Percentiles rank a stretch among this genome's conserved stretches.
Evolutionary conservation across 2,888 invertebrate genomes (phyloP).

Genomic region (Campoplex capitator): DNA sequence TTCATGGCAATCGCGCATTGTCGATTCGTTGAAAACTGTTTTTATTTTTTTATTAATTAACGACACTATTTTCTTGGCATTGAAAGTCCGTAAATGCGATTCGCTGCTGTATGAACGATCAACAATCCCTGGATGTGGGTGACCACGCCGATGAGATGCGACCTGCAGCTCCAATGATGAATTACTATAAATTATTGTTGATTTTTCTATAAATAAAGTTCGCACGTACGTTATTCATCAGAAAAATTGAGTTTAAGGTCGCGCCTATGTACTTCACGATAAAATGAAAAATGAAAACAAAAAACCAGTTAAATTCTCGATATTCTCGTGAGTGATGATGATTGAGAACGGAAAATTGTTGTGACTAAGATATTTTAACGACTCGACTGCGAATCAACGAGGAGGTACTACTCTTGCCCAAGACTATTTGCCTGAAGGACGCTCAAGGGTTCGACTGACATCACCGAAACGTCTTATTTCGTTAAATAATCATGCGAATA

Average conservation of each 20-base stretch:
- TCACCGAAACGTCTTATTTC: not conserved
- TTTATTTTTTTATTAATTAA: not conserved
- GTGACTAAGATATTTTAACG: slow-evolving; percentile 21
- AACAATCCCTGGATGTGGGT: not conserved
- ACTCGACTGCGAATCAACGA: slow-evolving; percentile 7
- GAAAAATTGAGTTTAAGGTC: slow-evolving; percentile 53
- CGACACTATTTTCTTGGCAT: not conserved
- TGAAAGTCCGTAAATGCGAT: not conserved
- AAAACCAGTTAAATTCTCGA: not conserved
- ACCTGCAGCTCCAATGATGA: not conserved
- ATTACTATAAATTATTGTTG: not conserved
- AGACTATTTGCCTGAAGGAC: slow-evolving; percentile 14
- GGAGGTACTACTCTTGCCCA: not conserved
- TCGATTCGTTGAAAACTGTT: not conserved
- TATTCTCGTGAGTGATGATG: slow-evolving; percentile 8
- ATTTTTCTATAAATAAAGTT: not conserved
- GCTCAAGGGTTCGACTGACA: not conserved
- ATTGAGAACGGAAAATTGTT: slow-evolving; percentile 12
- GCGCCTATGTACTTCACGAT: not conserved
- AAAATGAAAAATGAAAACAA: not conserved
- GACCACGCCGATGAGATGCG: not conserved
- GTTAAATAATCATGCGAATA: not conserved
- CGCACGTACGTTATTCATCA: not conserved
- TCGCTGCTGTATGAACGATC: not conserved
- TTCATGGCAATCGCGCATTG: not conserved